Base-by-base conservation (phyloP, 2,797 vertebrate genomes). In the Falco novaeseelandiae region DNA sequence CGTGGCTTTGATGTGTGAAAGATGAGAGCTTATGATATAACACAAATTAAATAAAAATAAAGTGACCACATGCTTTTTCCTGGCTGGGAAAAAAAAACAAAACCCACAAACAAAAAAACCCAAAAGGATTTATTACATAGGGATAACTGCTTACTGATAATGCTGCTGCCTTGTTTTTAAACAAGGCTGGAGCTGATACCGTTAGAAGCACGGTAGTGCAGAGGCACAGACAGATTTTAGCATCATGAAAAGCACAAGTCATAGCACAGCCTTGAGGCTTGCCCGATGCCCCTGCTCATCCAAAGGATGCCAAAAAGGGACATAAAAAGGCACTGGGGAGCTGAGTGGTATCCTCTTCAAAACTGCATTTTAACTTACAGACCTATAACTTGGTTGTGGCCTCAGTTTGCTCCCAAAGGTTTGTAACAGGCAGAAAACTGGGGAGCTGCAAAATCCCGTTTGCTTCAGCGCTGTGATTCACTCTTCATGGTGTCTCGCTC, bases 1-100 rank as follows among this genome's bases (percentile, higher is more conserved):
- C 97, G 96, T 93, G 98, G 98, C 98, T 99, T 99, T 99, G 99
- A 99, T 99, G 99, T 99, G 98, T 98, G 99, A 99, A 98, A 98
- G 99, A 99, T 99, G 99, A 99, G 98, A 99, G 98, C 57, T 96
- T 98, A 98, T 96, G 97, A 98, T 98, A 97, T 92, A 97, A 97
- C 91, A 62, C 90, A 83, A 97, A 93, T 94, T 96, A 95, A 97
- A 96, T 97, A 97, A 98, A 96, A 97, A 97, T 95, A 95, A 94
- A 92, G 62, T 6, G 74, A 89, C 90, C 89, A 83, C 94, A 86
- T 90, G 92, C 91, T 95, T 98, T 93, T 96, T 97, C 93, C 96
- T 97, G 96, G 44, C 74, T 92, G 85, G 65, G 34, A 1, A 6
- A 48, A 76, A 79, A 62, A 90, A 87, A 10, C 38, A 40, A 66